A percentile compares a stretch with the other conserved stretches of the same genome.
Evolutionary conservation across 2,888 invertebrate genomes (phyloP).

Genomic region (Dioctria linearis): DNA sequence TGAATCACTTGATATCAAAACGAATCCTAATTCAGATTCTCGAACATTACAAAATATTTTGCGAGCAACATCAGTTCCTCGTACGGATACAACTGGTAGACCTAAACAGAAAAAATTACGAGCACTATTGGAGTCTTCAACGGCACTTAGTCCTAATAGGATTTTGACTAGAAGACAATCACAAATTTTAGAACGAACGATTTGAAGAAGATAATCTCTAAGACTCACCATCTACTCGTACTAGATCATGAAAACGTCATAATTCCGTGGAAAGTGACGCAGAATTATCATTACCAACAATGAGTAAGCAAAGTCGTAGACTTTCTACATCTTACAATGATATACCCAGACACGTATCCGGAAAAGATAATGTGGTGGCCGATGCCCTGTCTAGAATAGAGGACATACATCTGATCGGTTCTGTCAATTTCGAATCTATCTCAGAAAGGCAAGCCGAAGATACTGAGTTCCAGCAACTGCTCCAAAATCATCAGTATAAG

Average conservation of each 20-base stretch:
- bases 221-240: constrained; percentile 62
- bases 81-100: constrained; percentile 13
- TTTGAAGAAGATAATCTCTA: constrained; percentile 60
- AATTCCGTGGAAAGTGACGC: constrained; percentile 61
- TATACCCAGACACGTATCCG: constrained; percentile 3
- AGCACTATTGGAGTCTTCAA: constrained; percentile 60
- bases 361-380: too few species aligned
- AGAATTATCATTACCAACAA: constrained; percentile 52
- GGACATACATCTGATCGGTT: too few species aligned
- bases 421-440: too few species aligned
- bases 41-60: background rate
- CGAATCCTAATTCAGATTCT: constrained; percentile 16
- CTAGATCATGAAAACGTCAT: constrained; percentile 61
- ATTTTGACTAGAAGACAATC: constrained; percentile 61
- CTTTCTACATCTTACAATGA: constrained; percentile 61
- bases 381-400: too few species aligned
- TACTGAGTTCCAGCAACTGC: too few species aligned
- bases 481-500: too few species aligned
- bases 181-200: constrained; percentile 61
- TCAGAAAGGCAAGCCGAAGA: too few species aligned
- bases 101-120: constrained; percentile 60
- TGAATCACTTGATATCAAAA: constrained; percentile 49
- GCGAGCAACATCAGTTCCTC: constrained; percentile 55
- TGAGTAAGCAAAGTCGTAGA: constrained; percentile 61
- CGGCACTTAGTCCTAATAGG: constrained; percentile 36